phyloP scores from a whole-genome alignment of 2,797 vertebrate genomes.

The Gymnodraco acuticeps region DNA sequence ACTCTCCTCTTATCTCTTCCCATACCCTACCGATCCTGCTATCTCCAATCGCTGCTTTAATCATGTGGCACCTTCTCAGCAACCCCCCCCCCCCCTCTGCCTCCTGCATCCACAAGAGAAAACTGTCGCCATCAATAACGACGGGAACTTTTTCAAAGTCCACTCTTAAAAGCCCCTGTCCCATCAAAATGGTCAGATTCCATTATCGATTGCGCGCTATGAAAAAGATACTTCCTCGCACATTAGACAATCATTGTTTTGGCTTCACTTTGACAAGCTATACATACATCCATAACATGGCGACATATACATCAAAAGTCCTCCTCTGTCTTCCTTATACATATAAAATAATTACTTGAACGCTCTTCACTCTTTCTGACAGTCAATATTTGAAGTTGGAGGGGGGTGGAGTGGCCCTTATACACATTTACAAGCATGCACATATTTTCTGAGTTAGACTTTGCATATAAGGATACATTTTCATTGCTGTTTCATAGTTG shows the following conservation, averaged over 20 bases:
- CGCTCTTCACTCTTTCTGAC: slow-evolving; percentile 60
- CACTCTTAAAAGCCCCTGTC: slow-evolving; percentile 67
- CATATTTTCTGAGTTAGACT: slow-evolving; percentile 29
- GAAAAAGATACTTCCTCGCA: slow-evolving; percentile 42
- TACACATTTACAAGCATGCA: slow-evolving; percentile 31
- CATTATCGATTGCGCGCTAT: slow-evolving; percentile 63
- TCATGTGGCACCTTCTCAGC: slow-evolving; percentile 80
- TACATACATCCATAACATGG: slow-evolving; percentile 48
- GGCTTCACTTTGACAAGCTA: slow-evolving; percentile 63
- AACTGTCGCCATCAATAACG: slow-evolving; percentile 78
- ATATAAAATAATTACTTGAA: slow-evolving; percentile 70
- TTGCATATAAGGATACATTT: slow-evolving; percentile 19
- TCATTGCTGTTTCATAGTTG: slow-evolving; percentile 1
- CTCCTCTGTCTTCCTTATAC: slow-evolving; percentile 64
- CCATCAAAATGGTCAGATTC: slow-evolving; percentile 79
- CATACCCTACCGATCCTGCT: slow-evolving; percentile 75
- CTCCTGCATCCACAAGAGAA: slow-evolving; percentile 57
- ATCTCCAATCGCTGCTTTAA: slow-evolving; percentile 83
- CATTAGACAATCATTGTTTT: slow-evolving; percentile 66
- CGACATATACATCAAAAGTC: slow-evolving; percentile 61
- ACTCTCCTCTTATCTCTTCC: slow-evolving; percentile 83
- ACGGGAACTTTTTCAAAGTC: slow-evolving; percentile 75
- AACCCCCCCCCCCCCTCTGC: not conserved
- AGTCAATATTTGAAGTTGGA: slow-evolving; percentile 70
- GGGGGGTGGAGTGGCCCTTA: slow-evolving; percentile 16